Conservation (phyloP, 37 sponge, comb jelly and placozoan genomes). For the Axinella damicornis region DNA sequence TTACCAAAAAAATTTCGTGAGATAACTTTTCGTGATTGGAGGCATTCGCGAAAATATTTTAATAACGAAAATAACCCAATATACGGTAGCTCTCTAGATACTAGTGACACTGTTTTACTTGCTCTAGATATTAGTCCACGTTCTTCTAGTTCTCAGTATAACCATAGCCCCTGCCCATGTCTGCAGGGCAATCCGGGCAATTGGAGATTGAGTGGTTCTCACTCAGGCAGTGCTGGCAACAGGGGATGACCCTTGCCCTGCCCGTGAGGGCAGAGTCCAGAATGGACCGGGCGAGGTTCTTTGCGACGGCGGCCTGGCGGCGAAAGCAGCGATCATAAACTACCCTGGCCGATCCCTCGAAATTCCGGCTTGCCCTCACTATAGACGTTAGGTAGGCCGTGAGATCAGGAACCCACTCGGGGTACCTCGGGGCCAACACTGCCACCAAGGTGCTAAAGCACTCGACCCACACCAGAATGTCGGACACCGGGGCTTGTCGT, state of each 20-base stretch:
- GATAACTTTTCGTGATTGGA: too few species aligned
- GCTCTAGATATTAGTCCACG: too few species aligned
- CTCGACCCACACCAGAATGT: slow-evolving; percentile 1
- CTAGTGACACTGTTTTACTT: too few species aligned
- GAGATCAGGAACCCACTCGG: background rate
- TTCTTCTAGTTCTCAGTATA: too few species aligned
- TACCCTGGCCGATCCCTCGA: background rate
- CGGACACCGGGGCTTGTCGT: background rate
- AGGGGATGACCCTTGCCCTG: background rate
- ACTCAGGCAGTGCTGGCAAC: background rate
- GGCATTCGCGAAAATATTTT: too few species aligned
- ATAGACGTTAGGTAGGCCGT: background rate
- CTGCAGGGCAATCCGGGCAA: background rate
- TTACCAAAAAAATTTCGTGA: too few species aligned
- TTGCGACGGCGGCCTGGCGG: background rate
- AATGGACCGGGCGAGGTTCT: slow-evolving; percentile 6
- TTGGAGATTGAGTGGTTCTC: background rate
- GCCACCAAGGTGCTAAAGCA: slow-evolving; percentile 5
- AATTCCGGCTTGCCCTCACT: background rate
- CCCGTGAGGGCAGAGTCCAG: background rate
- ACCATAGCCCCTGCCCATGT: too few species aligned
- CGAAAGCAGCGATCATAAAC: background rate
- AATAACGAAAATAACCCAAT: too few species aligned
- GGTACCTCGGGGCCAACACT: background rate
- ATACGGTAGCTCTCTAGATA: too few species aligned